Evolutionary conservation across 30 jellyfish, hydroid and myxozoan genomes (phyloP).

Genomic region (Aurelia coerulea): DNA sequence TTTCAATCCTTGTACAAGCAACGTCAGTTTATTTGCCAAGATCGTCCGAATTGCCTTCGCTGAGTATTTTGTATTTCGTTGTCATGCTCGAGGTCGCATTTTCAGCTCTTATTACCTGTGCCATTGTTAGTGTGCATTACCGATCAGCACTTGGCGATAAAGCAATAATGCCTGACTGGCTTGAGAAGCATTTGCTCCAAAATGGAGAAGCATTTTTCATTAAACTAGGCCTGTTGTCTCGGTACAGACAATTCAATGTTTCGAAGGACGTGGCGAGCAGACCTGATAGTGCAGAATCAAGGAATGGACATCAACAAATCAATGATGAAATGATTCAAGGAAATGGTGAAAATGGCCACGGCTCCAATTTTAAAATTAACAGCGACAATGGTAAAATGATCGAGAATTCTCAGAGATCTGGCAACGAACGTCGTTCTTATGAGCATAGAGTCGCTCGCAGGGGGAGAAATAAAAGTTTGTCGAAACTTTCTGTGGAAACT

Average conservation of each 20-base stretch:
- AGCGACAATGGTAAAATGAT: neutral
- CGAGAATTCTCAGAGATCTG: neutral
- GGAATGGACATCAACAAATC: neutral
- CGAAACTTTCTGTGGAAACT: neutral
- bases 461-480: neutral
- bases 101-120: constrained; percentile 58
- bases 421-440: neutral
- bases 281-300: neutral
- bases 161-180: constrained; percentile 63
- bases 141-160: constrained; percentile 41
- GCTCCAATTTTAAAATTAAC: too few relatives aligned
- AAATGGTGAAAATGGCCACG: neutral
- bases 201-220: constrained; percentile 28
- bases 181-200: constrained; percentile 27
- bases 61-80: constrained; percentile 55
- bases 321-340: neutral
- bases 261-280: neutral
- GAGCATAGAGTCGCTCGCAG: neutral
- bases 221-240: constrained; percentile 39
- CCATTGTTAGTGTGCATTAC: constrained; percentile 43
- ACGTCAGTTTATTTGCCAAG: constrained; percentile 48
- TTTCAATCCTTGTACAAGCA: constrained; percentile 48
- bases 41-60: constrained; percentile 46
- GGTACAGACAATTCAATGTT: neutral
- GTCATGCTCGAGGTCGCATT: constrained; percentile 58